Evolutionary conservation across 2,888 invertebrate genomes (phyloP), one percentile per base, ranked within the genome.

Genomic region (Drosophila macrospina): DNA sequence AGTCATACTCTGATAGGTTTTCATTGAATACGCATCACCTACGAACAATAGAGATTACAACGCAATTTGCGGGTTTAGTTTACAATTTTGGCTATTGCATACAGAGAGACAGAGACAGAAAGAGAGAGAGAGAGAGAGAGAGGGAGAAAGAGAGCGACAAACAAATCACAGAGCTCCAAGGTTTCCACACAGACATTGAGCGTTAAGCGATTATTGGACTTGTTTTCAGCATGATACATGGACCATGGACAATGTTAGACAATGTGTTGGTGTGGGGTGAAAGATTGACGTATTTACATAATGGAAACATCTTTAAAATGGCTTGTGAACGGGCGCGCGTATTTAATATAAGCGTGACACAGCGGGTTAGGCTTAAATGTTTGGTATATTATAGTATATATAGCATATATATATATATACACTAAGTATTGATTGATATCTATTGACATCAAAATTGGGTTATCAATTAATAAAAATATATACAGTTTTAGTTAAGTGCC

Each of bases 1-100:
- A 90, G 92, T 92, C 80, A 90, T 90, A 90, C 92, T 92, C 89
- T 91, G 91, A 90, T 90, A 92, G 52, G 92, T 92, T 92, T 91
- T 91, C 91, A 92, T 91, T 82, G 92, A 92, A 89, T 91, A 91
- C 84, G 91, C 92, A 84, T 92, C 92, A 90, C 91, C 92, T 92
- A 90, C 55, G 79, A 73, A 74, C 78, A 85, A 81, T 80, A 74
- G 39, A 75, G 61, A 50, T 68, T 72, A 50, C 39, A 56, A 63
- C 51, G 68, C 66, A 70, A 36, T 65, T 67, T 52, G 34, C 57
- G 41, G 15, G 8, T 54, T 74, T 61, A 51, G 61, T 65, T 70
- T 44, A 54, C 34, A 42, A 42, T 47, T 60, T 47, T 34, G 34
- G 24, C 42, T 11, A 55, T 24, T 55, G 30, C 15, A 42, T 16